Evolutionary conservation across 2,888 invertebrate species (phyloP).

Genomic region (Scaptomyza cyrtandrae): DNA sequence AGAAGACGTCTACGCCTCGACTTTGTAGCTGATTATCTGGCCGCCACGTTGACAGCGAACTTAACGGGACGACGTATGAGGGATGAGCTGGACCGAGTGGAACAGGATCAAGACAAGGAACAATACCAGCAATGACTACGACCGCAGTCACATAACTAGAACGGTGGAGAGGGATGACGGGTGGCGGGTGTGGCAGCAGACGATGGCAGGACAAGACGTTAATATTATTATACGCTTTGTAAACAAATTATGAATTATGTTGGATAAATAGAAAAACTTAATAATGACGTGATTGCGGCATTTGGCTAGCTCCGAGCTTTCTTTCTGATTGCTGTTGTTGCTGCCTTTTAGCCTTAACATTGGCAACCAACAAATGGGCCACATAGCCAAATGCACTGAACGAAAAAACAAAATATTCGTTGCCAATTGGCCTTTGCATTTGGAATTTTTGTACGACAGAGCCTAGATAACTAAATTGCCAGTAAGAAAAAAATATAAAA

Average conservation of each 20-base stretch:
- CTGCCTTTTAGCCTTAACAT: conserved; percentile 33
- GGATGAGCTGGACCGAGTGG: neutral
- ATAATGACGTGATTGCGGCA: conserved; percentile 79
- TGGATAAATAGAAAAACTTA: conserved; percentile 80
- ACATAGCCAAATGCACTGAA: conserved; percentile 25
- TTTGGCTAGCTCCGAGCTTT: conserved; percentile 47
- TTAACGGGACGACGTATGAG: neutral
- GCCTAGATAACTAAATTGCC: too few relatives aligned
- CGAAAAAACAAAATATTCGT: neutral
- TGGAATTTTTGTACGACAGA: too few relatives aligned
- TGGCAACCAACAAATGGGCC: conserved; percentile 6
- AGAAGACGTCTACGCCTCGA: conserved; percentile 39
- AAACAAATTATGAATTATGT: conserved; percentile 78
- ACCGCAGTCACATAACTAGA: conserved; percentile 6
- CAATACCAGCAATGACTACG: conserved; percentile 18
- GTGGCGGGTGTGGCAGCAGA: conserved; percentile 24
- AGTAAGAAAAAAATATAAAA: too few relatives aligned
- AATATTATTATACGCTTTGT: conserved; percentile 79
- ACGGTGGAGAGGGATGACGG: conserved; percentile 1
- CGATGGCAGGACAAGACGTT: conserved; percentile 67
- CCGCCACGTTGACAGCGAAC: conserved; percentile 61
- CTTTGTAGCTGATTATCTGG: conserved; percentile 68
- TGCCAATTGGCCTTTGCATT: too few relatives aligned
- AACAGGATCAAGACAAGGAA: neutral
- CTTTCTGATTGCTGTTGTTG: conserved; percentile 2